Evolutionary conservation across 2,888 invertebrate species (phyloP), one percentile per base, ranked within the genome.

Genomic region (Phortica okadai): DNA sequence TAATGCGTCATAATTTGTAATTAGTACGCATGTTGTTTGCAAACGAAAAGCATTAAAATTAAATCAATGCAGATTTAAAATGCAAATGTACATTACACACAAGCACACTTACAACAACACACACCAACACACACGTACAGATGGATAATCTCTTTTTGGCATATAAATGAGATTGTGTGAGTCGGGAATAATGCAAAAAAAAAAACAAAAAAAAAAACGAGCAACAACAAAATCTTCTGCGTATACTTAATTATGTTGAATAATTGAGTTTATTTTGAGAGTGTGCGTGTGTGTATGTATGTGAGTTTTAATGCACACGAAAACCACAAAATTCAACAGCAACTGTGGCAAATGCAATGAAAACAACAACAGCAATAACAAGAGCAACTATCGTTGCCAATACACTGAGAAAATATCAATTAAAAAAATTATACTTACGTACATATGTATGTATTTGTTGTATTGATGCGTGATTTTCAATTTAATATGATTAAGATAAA

Each of bases 31-130:
- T 62, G 66, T 70, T 72, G n/a, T 70, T 75, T 74, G 74, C 70
- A 59, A 75, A 64, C 54, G 64, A 56, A 67, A 64, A 54, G 81
- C 84, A 83, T 82, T 82, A 84, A 86, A 85, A 83, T 72, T 54
- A 72, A 72, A 72, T 72, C 70, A 72, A 72, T 72, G 70, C 70
- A 72, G 70, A 72, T 72, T 72, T 72, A 72, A 72, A 62, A 69
- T 69, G 58, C 72, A 72, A 73, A 73, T 44, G 33, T 42, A 67
- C n/a, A 44, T 41, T 67, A 42, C 58, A 73, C 59, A 73, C 59
- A 59, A 6, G 14, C 73, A 58, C 56, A 73, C 33, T 8, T 16
- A 8, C 50, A 14, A 50, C 16, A 21, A 10, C 56, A 41, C 45
- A 11, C 11, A 69, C 33, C 4, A 42, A 70, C 54, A 54, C 56